Base-by-base conservation (phyloP, 2,797 vertebrate genomes). In the Platyrinchus mystaceus region DNA sequence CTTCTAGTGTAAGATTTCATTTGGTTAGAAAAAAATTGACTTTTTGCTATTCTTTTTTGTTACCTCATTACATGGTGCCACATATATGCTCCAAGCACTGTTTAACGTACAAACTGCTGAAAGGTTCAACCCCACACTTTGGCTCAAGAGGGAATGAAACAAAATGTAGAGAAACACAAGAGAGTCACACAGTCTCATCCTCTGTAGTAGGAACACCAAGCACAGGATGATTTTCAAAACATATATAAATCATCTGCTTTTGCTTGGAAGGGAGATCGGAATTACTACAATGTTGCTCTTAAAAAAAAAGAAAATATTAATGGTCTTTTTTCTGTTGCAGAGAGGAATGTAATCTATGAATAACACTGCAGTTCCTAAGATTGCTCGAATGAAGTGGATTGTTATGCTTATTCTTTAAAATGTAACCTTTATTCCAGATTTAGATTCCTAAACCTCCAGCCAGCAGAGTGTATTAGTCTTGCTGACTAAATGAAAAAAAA, bases 331-430 rank as follows among this genome's bases (percentile, higher is more conserved):
- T 91, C 26, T 78, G 1, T 73, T 90, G 32, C 73, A 39, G 50
- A 77, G 74, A 87, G 59, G 77, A 96, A 95, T 90, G 89, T 90
- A 94, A 90, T 81, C 85, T 87, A 76, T 92, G 79, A 92, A 95
- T 63, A 92, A 90, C 47, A 43, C 52, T 88, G 44, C 94, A 63
- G 67, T 82, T 93, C 85, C 92, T 70, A 83, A 82, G 84, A 92
- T 93, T 93, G 85, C 87, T 94, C 41, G 93, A 92, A 84, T 39
- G 36, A 91, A 94, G 73, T 69, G 47, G 41, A 55, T 53, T 63
- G 50, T 50, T 86, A 36, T 41, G 44, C 27, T 88, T 92, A 64
- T 66, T 89, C 50, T 90, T 93, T 43, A 93, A 90, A 95, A 70
- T 2, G 7, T 46, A 92, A 26, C 71, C 27, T 79, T 84, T 77